These are phyloP conservation scores for Molanna angustata DNA, from an alignment of 2,888 invertebrate genomes.

Conservation along the genomic window DNA sequence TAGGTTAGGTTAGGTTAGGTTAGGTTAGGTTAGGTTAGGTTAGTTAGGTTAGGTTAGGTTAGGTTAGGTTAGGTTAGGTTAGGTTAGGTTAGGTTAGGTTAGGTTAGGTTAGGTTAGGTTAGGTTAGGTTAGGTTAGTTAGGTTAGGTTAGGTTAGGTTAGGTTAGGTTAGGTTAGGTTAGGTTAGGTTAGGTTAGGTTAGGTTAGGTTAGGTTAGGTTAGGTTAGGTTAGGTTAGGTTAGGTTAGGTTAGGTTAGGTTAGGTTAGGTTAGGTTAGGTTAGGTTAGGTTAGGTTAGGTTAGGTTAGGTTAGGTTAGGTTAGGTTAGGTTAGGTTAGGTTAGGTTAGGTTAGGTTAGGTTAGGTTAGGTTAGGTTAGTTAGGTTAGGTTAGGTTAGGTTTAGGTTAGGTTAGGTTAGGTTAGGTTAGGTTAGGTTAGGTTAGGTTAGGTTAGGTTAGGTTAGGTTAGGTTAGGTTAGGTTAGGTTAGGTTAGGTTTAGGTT, in stretches of 20 bases:
- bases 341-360: constrained; percentile 11
- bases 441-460: constrained; percentile 11
- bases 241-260: constrained; percentile 11
- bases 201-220: constrained; percentile 11
- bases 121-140: no score
- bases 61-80: no score
- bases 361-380: constrained; percentile 8
- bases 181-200: constrained; percentile 11
- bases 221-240: constrained; percentile 11
- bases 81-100: no score
- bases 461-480: constrained; percentile 4
- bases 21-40: no score
- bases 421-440: constrained; percentile 10
- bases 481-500: constrained; percentile 11
- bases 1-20: no score
- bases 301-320: constrained; percentile 11
- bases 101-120: no score
- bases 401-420: constrained; percentile 11
- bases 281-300: constrained; percentile 11
- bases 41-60: no score
- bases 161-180: constrained; percentile 11
- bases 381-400: not conserved
- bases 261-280: constrained; percentile 11
- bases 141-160: no score
- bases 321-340: constrained; percentile 11